Conservation (phyloP, 2,113 vertebrate species). For the Hippocampus abdominalis region DNA sequence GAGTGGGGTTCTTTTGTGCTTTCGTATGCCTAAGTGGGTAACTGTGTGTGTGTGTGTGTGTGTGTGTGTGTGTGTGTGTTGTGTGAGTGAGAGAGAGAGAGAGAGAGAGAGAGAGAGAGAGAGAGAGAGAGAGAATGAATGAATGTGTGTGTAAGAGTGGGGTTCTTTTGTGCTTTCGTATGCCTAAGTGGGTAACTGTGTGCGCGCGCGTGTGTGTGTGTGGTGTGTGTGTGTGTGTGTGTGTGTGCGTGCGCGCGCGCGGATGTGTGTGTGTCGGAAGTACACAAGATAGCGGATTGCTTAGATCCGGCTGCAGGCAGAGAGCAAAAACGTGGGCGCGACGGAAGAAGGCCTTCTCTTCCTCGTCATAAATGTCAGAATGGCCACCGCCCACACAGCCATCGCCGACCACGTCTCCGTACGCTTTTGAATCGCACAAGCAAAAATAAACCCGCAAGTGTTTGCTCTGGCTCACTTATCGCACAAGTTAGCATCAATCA, state of each 20-base stretch:
- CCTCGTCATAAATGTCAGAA: not conserved
- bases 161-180: no score
- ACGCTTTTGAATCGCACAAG: not conserved
- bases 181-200: no score
- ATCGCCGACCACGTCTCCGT: not conserved
- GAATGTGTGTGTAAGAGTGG: no score
- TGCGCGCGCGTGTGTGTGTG: no score
- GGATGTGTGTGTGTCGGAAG: conserved; percentile 8
- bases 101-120: no score
- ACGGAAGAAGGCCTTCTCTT: conserved; percentile 16
- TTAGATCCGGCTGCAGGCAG: conserved; percentile 15
- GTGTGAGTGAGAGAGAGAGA: no score
- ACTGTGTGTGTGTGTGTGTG: no score
- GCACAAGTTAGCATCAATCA: not conserved
- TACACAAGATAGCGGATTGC: conserved; percentile 17
- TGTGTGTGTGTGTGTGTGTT: no score
- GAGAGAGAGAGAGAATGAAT: no score
- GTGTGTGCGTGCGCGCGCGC: not conserved
- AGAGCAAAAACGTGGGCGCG: conserved; percentile 11
- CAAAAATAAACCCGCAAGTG: not conserved
- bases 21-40: no score
- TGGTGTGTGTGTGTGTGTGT: not conserved
- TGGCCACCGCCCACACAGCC: not conserved
- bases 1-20: no score
- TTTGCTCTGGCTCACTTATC: not conserved